Percentiles rank a stretch among this genome's conserved stretches.
phyloP scores from a whole-genome alignment of 2,113 vertebrate genomes.

The Mungos mungo region DNA sequence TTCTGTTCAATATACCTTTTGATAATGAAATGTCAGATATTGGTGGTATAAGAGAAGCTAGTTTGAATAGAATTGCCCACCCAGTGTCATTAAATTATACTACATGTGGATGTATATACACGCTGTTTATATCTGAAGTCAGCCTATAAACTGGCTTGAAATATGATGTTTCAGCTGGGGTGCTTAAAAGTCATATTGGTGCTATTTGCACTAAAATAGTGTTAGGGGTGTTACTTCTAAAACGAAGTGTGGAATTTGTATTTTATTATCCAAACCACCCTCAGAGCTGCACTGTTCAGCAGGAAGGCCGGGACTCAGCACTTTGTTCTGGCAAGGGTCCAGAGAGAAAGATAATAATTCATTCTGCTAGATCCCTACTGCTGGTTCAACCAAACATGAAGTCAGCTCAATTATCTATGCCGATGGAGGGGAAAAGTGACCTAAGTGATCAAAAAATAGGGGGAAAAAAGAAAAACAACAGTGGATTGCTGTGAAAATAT shows the following conservation, averaged over 20 bases:
- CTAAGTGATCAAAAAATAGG: neutral
- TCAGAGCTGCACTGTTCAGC: neutral
- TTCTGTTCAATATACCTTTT: neutral
- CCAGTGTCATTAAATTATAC: neutral
- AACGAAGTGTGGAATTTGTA: neutral
- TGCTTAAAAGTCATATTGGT: neutral
- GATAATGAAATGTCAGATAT: neutral
- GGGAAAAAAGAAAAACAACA: neutral
- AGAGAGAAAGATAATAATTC: neutral
- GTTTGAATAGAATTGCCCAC: neutral
- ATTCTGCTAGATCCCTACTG: neutral
- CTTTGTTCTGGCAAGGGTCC: neutral
- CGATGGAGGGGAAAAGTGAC: neutral
- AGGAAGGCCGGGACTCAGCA: neutral
- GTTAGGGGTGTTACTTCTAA: neutral
- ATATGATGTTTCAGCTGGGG: neutral
- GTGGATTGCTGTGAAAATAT: neutral
- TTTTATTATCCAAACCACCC: neutral
- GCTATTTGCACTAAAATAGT: neutral
- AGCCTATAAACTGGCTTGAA: neutral
- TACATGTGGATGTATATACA: neutral
- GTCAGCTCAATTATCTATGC: neutral
- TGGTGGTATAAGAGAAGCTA: neutral
- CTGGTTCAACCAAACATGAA: neutral
- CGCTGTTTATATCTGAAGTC: neutral